Evolutionary conservation across 2,797 vertebrate genomes (phyloP).

Genomic region (Lophius americanus): DNA sequence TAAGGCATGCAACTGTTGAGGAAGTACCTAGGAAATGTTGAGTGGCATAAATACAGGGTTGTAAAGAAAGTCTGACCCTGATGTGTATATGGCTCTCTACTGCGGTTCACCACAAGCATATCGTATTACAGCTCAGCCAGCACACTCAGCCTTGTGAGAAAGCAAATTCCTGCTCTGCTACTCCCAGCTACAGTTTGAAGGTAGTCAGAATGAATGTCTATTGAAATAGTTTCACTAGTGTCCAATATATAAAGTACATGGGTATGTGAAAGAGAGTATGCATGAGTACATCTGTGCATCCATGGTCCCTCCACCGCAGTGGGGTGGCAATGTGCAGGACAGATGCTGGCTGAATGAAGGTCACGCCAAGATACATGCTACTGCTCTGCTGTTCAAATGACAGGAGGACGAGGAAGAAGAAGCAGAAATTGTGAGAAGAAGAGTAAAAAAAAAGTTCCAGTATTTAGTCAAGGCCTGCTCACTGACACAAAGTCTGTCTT

Average conservation of each 20-base stretch:
- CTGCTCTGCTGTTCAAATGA: constrained; percentile 47
- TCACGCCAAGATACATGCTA: constrained; percentile 59
- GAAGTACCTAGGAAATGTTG: constrained; percentile 43
- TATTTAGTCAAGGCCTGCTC: constrained; percentile 85
- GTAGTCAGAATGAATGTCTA: too few species aligned
- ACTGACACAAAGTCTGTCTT: constrained; percentile 87
- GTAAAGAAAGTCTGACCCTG: constrained; percentile 54
- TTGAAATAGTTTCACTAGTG: too few species aligned
- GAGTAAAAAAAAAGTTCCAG: constrained; percentile 57
- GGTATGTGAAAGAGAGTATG: constrained; percentile 12
- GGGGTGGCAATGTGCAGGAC: constrained; percentile 39
- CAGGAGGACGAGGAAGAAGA: constrained; percentile 61
- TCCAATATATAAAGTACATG: neutral
- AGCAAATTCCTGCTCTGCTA: constrained; percentile 45
- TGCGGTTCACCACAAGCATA: constrained; percentile 77
- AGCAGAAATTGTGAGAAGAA: constrained; percentile 64
- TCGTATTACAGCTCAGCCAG: constrained; percentile 71
- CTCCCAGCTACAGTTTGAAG: constrained; percentile 9
- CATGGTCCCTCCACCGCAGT: neutral
- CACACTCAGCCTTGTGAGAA: constrained; percentile 44
- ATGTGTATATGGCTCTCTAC: constrained; percentile 53
- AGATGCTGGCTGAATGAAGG: constrained; percentile 51
- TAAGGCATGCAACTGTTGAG: constrained; percentile 16
- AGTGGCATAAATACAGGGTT: constrained; percentile 55
- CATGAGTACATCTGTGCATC: constrained; percentile 23